Base-by-base conservation (phyloP, 2,113 vertebrate species). In the Cnemophilus loriae region DNA sequence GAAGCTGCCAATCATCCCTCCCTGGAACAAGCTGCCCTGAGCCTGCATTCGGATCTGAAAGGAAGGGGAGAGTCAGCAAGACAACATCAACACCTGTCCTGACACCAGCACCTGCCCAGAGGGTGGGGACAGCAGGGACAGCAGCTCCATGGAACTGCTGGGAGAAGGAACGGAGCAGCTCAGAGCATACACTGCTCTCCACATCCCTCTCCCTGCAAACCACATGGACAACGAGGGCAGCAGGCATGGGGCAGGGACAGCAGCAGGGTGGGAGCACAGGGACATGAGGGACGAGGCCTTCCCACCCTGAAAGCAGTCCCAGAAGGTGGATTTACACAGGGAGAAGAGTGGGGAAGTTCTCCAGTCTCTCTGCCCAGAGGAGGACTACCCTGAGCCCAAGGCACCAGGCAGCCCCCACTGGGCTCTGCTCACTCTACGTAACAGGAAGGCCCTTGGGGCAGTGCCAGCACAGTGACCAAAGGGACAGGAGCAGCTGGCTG, bases 1-100 rank as follows among this genome's bases (percentile, higher is more conserved):
- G 97, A 99, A 99, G 97, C 99, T 99, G 92, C 99, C 98, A 68
- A 99, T 99, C 99, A 99, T 99, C 92, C 99, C 99, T 2, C 99
- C 99, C 70, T 99, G 99, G 59, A 99, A 98, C 59, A 99, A 97
- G 76, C 98, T 99, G 91, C 99, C 99, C 95, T 99, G 99, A 37
- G 99, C 99, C 96, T 99, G 99, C 99, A 99, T 99, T 60, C 99
- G 97, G 93, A 99, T 99, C 99, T 99, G 97, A 57, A 97, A 97
- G 71, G 71, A 57, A 94, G 1, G 5, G 0, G 1, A 84, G 32
- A 55, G 52, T 39, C 49, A 75, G 65, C 0, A 8, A 69, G 35
- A 49, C 1, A 12, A 11, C 27, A 2, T 13, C 50, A 37, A 11
- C 47, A 49, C 26, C 44, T 65, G 59, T 16, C 18, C 68, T 67